Base-by-base conservation (phyloP, 2,888 invertebrate species). In the Nasonia oneida region DNA sequence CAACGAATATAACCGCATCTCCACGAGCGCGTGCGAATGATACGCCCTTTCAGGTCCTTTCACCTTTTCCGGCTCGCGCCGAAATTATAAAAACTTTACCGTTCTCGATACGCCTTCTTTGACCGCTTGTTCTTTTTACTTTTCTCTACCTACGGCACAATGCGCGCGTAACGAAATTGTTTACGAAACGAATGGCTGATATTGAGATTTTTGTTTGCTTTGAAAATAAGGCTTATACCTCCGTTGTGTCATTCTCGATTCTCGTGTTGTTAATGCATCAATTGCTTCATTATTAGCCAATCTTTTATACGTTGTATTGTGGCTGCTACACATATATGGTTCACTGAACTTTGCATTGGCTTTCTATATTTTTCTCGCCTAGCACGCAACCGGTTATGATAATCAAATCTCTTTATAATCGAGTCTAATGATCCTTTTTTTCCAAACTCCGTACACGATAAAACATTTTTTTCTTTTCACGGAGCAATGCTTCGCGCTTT, bases 211-310 rank as follows among this genome's bases (percentile, higher is more conserved):
- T 79, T 10, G 57, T n/a, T 81, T 53, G 42, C 15, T 67, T 50
- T 23, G 33, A 76, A 71, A 83, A 70, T 57, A 57, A 57, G 1
- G 50, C 23, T 42, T 42, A 8, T 8, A 42, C 42, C 42, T 42
- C 47, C 47, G 47, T 33, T 2, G 33, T 73, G n/a, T 10, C 61
- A 29, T 6, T 47, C 47, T 67, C 57, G 8, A 53, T 67, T 77
- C 15, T 83, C 37, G 4, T 86, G 61, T 79, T 64, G 39, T 77
- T 79, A 82, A 84, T 53, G 37, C 37, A 81, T 37, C 15, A 81
- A 70, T 84, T 84, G 50, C 84, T 81, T 79, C 70, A 85, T 80
- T 85, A 76, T 84, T 79, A 70, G 37, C n/a, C 81, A 86, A 86
- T 81, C 33, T 29, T 82, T 70, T 81, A 8, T 53, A 70, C 57